Base-by-base conservation (phyloP, 2,113 vertebrate genomes). In the Rhombomys opimus region DNA sequence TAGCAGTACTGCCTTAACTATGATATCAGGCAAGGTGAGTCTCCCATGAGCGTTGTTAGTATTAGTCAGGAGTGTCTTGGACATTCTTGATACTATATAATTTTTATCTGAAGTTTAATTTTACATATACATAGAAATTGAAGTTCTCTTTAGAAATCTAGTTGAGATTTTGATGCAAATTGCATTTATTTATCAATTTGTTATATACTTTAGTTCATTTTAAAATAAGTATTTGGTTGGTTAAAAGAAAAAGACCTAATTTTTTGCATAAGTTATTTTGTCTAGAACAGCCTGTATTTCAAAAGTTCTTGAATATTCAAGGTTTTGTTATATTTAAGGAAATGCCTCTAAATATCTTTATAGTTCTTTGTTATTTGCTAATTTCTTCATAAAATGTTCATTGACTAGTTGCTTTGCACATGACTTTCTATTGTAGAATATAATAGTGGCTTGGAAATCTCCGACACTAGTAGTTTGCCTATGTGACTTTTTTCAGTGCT, bases 161-260 rank as follows among this genome's bases (percentile, higher is more conserved):
- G 32, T n/a, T 59, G 22, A n/a, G 12, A 52, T 93, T 32, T 93
- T 96, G 12, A 70, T 89, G 61, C 52, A 82, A 90, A 92, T 95
- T 78, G 11, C 15, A 41, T 82, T 75, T 35, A 84, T 67, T 96
- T 95, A 73, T 81, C 12, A 94, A 73, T 90, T 95, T 84, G 32
- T 84, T 2, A 20, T 84, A n/a, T 80, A 30, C 2, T 22, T 46
- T 93, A 68, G 30, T 87, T 89, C 13, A 65, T 72, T 95, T 81
- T 35, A 85, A 91, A 97, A 84, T 82, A 65, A 89, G 18, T 89
- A 3, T 46, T 46, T 46, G 46, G 3, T 23, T 80, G 13, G 20
- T 77, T 88, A 90, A 85, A 87, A 88, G 67, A 90, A 38, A 77
- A 82, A 61, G 87, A 75, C 6, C 59, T 76, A 70, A 8, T 41